Evolutionary conservation across 2,797 vertebrate species (phyloP).

Genomic region (Schizopygopsis malacanthus): DNA sequence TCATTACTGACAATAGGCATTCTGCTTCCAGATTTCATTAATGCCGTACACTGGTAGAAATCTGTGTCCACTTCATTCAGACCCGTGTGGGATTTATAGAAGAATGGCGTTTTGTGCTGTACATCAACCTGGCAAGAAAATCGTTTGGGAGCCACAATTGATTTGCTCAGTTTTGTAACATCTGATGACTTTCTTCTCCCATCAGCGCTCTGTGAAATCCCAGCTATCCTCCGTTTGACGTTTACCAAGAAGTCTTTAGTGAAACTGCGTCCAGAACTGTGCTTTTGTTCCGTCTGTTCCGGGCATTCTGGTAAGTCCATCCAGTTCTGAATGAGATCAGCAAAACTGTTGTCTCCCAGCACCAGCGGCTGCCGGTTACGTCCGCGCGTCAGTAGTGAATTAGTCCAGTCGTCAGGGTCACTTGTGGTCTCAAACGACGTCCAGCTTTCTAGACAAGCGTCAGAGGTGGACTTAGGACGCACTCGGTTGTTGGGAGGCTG

Average conservation of each 20-base stretch:
- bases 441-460: conserved; percentile 93
- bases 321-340: conserved; percentile 97
- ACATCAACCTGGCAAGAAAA: conserved; percentile 89
- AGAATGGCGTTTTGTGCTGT: conserved; percentile 83
- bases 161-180: conserved; percentile 55
- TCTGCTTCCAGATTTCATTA: conserved; percentile 94
- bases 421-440: conserved; percentile 79
- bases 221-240: conserved; percentile 86
- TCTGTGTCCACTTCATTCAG: conserved; percentile 85
- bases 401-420: conserved; percentile 90
- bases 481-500: conserved; percentile 55
- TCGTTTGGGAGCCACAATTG: conserved; percentile 75
- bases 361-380: conserved; percentile 94
- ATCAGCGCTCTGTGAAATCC: conserved; percentile 81
- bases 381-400: conserved; percentile 88
- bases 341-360: conserved; percentile 97
- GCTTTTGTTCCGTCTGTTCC: conserved; percentile 75
- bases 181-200: conserved; percentile 67
- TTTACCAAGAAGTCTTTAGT: conserved; percentile 91
- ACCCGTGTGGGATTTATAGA: conserved; percentile 90
- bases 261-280: conserved; percentile 78
- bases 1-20: conserved; percentile 96
- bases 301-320: conserved; percentile 93
- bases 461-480: conserved; percentile 93
- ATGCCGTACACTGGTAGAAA: conserved; percentile 85